Conservation (phyloP, 2,888 invertebrate genomes). For the Pyrrhia umbra region DNA sequence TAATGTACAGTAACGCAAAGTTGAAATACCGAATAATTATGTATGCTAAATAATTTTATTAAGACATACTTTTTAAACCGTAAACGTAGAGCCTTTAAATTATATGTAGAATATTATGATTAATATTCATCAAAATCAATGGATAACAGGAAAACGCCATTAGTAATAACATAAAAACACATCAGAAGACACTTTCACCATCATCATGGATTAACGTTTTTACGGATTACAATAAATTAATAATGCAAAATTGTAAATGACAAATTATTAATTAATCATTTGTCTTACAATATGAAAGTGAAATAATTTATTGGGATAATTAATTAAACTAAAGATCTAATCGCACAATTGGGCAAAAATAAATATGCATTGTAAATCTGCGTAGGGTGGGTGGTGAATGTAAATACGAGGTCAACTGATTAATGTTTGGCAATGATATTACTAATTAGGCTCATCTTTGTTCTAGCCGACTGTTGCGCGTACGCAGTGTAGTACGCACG, state of each 20-base stretch:
- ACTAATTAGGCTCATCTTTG: constrained; percentile 72
- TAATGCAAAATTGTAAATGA: constrained; percentile 26
- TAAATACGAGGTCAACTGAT: constrained; percentile 62
- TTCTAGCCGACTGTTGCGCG: constrained; percentile 66
- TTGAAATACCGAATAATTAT: background rate
- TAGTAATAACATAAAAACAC: constrained; percentile 35
- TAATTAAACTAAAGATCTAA: constrained; percentile 25
- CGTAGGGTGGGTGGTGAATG: constrained; percentile 50
- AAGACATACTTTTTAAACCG: background rate
- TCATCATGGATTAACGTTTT: constrained; percentile 42
- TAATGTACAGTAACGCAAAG: too few relatives aligned
- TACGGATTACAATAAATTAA: constrained; percentile 21
- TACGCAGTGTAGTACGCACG: constrained; percentile 31
- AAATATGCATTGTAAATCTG: constrained; percentile 16
- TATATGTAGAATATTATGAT: constrained; percentile 11
- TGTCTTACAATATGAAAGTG: constrained; percentile 24
- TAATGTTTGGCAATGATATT: constrained; percentile 61
- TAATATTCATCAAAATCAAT: constrained; percentile 33
- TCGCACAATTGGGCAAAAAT: constrained; percentile 8
- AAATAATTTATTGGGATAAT: constrained; percentile 25
- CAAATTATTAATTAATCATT: constrained; percentile 21
- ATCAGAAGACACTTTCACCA: constrained; percentile 41
- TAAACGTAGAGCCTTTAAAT: background rate
- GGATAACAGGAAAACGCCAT: constrained; percentile 40
- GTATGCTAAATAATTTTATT: background rate